These are phyloP conservation scores for Baccha elongata DNA, from an alignment of 2,888 invertebrate species.

Conservation along the genomic window DNA sequence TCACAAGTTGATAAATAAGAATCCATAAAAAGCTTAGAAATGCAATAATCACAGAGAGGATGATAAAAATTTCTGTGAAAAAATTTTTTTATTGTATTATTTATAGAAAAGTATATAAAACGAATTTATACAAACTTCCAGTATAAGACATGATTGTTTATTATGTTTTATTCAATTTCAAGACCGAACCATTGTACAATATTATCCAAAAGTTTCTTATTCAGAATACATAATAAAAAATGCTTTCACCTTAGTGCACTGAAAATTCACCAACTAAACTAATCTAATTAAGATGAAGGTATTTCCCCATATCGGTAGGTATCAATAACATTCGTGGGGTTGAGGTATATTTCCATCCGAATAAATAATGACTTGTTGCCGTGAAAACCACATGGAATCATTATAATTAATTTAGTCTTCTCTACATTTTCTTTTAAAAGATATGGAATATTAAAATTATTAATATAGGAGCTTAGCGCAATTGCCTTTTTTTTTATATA, in stretches of 20 bases:
- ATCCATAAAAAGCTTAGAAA: slow-evolving; percentile 76
- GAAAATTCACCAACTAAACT: slow-evolving; percentile 28
- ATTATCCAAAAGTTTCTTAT: slow-evolving; percentile 11
- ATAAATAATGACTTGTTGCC: slow-evolving; percentile 32
- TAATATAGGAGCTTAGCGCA: too few relatives aligned
- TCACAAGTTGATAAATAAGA: slow-evolving; percentile 75
- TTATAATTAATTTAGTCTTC: too few relatives aligned
- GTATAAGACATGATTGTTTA: slow-evolving; percentile 17
- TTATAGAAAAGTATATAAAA: too few relatives aligned
- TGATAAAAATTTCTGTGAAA: slow-evolving; percentile 75
- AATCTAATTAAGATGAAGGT: slow-evolving; percentile 53
- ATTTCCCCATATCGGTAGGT: slow-evolving; percentile 1
- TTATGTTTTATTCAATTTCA: neutral
- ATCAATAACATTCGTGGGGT: slow-evolving; percentile 3
- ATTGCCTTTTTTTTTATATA: too few relatives aligned
- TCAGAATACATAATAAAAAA: slow-evolving; percentile 2
- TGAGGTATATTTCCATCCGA: neutral
- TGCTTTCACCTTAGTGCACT: slow-evolving; percentile 7
- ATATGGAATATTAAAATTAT: too few relatives aligned
- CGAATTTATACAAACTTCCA: slow-evolving; percentile 37
- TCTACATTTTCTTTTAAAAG: too few relatives aligned
- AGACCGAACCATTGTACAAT: slow-evolving; percentile 18
- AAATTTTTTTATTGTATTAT: neutral
- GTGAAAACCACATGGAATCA: neutral
- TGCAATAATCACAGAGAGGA: slow-evolving; percentile 76